A percentile compares a stretch with the other conserved stretches of the same genome.
These are phyloP conservation scores for Mesorhabditis sp. DNA, from an alignment of 2,888 invertebrate species.

Conservation along the genomic window DNA sequence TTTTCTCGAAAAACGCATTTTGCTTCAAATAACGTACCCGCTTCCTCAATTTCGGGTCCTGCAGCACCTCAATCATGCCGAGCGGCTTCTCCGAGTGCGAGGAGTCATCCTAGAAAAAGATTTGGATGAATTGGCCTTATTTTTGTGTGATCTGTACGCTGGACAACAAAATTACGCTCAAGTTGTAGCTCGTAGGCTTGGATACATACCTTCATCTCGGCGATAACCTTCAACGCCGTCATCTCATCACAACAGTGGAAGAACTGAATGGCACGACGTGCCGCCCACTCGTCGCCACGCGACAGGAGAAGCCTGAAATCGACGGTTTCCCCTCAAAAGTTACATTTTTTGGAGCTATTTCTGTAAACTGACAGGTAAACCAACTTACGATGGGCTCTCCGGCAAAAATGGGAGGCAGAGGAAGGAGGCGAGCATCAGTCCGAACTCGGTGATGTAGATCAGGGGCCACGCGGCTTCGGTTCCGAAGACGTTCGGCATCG, in stretches of 20 bases:
- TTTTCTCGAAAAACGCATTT: too few species aligned
- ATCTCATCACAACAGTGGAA: slow-evolving; percentile 32
- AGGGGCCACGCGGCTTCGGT: slow-evolving; percentile 36
- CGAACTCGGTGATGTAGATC: slow-evolving; percentile 39
- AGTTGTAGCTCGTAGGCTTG: background rate
- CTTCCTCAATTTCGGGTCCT: background rate
- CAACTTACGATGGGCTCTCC: slow-evolving; percentile 1
- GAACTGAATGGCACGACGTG: slow-evolving; percentile 30
- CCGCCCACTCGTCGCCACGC: slow-evolving; percentile 21
- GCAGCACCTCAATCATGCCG: background rate
- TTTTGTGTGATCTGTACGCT: background rate
- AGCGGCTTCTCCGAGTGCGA: background rate
- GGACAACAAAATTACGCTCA: too few species aligned
- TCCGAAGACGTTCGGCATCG: slow-evolving; percentile 48
- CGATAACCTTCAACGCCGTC: slow-evolving; percentile 20
- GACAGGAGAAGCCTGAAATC: slow-evolving; percentile 23
- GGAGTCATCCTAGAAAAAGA: background rate
- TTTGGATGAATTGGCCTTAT: background rate
- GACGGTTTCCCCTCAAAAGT: background rate
- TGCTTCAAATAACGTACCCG: background rate
- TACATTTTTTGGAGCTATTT: background rate
- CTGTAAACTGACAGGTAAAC: background rate
- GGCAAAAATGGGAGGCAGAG: background rate
- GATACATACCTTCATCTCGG: slow-evolving; percentile 21
- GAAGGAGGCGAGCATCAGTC: background rate